These are phyloP conservation scores for Pantala flavescens DNA, from an alignment of 1,140 invertebrate genomes.

Conservation along the genomic window DNA sequence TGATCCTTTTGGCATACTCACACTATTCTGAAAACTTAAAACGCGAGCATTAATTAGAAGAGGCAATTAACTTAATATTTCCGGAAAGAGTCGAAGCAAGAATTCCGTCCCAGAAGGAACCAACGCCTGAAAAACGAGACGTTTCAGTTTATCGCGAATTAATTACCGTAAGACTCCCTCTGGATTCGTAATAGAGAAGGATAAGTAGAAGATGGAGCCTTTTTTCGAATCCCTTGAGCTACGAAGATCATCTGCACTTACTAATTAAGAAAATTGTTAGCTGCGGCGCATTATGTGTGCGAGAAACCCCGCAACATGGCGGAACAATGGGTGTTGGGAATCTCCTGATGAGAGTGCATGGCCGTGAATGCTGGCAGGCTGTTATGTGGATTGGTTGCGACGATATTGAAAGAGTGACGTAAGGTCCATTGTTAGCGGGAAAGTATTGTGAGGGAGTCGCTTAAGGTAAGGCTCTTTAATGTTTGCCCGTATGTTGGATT, in stretches of 20 bases:
- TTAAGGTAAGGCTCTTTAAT: neutral
- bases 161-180: too few species aligned
- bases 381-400: slow-evolving; percentile 8
- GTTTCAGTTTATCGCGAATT: too few species aligned
- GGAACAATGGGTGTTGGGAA: neutral
- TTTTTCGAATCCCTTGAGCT: neutral
- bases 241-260: neutral
- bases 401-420: neutral
- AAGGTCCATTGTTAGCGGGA: neutral
- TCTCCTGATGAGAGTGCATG: neutral
- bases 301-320: neutral
- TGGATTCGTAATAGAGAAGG: neutral
- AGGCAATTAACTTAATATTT: too few species aligned
- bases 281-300: neutral
- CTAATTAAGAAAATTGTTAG: neutral
- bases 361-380: neutral
- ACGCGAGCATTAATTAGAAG: too few species aligned
- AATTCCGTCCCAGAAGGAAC: too few species aligned
- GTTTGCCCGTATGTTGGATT: neutral
- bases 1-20: too few species aligned
- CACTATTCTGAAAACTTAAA: too few species aligned
- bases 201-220: neutral
- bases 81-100: too few species aligned
- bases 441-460: neutral
- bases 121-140: too few species aligned